These are phyloP conservation scores for Nymphalis polychloros DNA, from an alignment of 2,888 invertebrate genomes.

Conservation along the genomic window DNA sequence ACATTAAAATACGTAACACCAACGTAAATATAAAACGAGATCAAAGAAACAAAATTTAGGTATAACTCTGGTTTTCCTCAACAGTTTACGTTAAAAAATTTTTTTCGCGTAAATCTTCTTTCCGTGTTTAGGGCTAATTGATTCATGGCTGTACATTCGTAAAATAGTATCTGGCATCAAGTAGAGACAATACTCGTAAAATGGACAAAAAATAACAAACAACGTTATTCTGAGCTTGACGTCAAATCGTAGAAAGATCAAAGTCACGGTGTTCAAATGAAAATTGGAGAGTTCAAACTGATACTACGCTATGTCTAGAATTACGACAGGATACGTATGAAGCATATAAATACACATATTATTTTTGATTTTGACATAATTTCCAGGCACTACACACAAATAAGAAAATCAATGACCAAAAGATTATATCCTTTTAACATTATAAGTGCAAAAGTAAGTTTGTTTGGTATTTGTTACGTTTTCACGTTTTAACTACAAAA, in stretches of 20 bases:
- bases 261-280: constrained; percentile 18
- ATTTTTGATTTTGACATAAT: neutral
- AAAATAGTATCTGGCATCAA: constrained; percentile 12
- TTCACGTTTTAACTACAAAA: no score
- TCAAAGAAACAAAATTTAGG: constrained; percentile 14
- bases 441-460: no score
- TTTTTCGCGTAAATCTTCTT: neutral
- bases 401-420: neutral
- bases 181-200: constrained; percentile 19
- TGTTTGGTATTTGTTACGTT: no score
- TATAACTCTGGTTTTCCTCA: constrained; percentile 12
- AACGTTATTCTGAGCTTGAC: constrained; percentile 17
- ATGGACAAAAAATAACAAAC: constrained; percentile 21
- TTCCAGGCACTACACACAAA: neutral
- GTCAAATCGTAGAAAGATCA: constrained; percentile 29
- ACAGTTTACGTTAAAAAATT: constrained; percentile 1
- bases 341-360: neutral
- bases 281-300: constrained; percentile 17
- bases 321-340: constrained; percentile 11
- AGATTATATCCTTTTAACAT: no score
- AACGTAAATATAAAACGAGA: neutral
- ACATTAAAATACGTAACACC: neutral
- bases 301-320: constrained; percentile 6
- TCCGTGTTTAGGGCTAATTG: constrained; percentile 14
- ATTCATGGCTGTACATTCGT: constrained; percentile 8